Base-by-base conservation (phyloP, 2,888 invertebrate species). In the Sinohyriopsis cumingii region DNA sequence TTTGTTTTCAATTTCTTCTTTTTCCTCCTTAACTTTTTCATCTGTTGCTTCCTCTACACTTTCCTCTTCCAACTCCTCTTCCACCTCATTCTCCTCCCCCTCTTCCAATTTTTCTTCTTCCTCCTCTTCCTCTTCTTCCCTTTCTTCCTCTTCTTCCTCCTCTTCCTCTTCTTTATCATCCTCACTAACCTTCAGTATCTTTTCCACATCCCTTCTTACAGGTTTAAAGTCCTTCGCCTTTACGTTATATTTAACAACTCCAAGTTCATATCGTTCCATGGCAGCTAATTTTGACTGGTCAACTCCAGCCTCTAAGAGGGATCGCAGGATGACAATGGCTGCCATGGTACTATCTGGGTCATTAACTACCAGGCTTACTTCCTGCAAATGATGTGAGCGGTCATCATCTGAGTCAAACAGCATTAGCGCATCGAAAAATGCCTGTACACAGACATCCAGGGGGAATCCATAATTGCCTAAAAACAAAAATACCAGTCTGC, bases 371-470 rank as follows among this genome's bases (percentile, higher is more conserved):
- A 81, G 67, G 15, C 65, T 65, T 9, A 81, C 60, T 4, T 74
- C 72, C 33, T 73, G 63, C 54, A 81, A 68, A 63, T 78, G 78
- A 9, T 25, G 60, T 28, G 63, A 55, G 7, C 60, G 28, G 18
- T 68, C 33, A 25, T 61, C 59, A 12, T 65, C 64, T 12, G 57
- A 63, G n/a, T 56, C 55, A 15, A 75, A 73, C 63, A 81, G 55
- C 12, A 78, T 62, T 2, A 81, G 18, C 3, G 79, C 78, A 67
- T 81, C 81, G 61, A 72, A 78, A 62, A 81, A 78, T 3, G 81
- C 78, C 59, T 78, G 78, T 4, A 81, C 69, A 71, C 79, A 78
- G 15, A 72, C 73, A 63, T 81, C 81, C 59, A 81, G 69, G 1
- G 81, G 81, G 54, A 76, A 78, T 15, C 79, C 81, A 60, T 68